A percentile compares a stretch with the other conserved stretches of the same genome.
phyloP scores from a whole-genome alignment of 2,797 vertebrate genomes.

The Rhabdophis nuchalis region DNA sequence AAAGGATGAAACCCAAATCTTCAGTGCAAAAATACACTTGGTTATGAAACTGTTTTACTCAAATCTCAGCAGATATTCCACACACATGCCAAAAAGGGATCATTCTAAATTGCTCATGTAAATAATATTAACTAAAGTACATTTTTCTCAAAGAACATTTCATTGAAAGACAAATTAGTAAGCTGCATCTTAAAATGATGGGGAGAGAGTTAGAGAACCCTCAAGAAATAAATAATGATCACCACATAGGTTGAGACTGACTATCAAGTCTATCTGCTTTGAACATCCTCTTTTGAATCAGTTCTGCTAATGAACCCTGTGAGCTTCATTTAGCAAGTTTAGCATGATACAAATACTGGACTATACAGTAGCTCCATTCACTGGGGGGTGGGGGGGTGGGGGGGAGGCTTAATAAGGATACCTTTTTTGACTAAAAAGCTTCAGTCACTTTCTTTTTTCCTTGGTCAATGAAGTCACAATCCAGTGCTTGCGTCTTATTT shows the following conservation, averaged over 20 bases:
- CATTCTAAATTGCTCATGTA: neutral
- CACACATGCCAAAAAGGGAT: neutral
- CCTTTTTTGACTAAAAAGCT: neutral
- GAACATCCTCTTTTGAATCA: neutral
- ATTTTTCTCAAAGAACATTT: neutral
- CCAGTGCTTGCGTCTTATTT: neutral
- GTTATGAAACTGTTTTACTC: neutral
- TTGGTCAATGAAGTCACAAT: neutral
- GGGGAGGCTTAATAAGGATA: neutral
- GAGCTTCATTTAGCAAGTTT: neutral
- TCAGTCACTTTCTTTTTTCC: neutral
- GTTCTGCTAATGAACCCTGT: neutral
- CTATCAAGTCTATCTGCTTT: neutral
- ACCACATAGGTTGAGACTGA: neutral
- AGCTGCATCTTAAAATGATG: neutral
- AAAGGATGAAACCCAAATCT: slow-evolving; percentile 12
- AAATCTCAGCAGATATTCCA: neutral
- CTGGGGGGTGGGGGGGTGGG: too few species aligned
- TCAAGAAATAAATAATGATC: neutral
- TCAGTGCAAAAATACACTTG: neutral
- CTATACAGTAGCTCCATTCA: neutral
- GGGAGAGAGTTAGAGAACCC: neutral
- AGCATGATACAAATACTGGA: neutral
- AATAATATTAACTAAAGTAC: neutral
- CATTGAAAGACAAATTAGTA: neutral